Evolutionary conservation across 2,113 vertebrate species (phyloP).

Genomic region (Etia nguti): DNA sequence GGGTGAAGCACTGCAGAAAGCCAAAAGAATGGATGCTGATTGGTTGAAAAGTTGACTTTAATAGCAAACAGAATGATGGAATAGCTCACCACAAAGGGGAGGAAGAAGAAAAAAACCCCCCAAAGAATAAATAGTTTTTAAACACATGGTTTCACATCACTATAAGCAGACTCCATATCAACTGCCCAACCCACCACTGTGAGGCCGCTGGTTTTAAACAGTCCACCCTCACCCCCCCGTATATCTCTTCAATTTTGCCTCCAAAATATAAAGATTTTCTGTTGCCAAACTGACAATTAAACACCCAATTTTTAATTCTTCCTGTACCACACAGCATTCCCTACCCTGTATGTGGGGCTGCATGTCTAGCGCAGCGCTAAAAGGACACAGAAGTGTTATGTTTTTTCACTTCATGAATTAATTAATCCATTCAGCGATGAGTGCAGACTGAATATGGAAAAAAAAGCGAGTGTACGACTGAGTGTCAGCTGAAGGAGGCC

Average conservation of each 20-base stretch:
- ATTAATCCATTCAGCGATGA: background rate
- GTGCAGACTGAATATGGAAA: background rate
- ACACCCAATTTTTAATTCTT: background rate
- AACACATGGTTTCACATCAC: background rate
- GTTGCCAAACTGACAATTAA: background rate
- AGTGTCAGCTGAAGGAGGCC: background rate
- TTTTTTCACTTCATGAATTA: slow-evolving; percentile 3
- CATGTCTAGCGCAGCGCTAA: background rate
- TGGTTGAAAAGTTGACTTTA: background rate
- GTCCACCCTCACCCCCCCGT: background rate
- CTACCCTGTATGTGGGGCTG: background rate
- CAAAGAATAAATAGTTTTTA: background rate
- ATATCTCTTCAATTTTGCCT: background rate
- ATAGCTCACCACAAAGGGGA: too few relatives aligned
- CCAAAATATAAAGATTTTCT: background rate
- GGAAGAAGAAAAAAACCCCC: background rate
- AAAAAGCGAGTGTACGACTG: background rate
- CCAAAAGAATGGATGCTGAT: background rate
- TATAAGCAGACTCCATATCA: background rate
- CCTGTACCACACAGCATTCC: background rate
- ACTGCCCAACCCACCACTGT: background rate
- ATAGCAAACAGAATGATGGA: background rate
- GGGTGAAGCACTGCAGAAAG: background rate
- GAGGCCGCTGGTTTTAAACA: background rate
- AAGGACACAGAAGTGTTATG: background rate